Base-by-base conservation (phyloP, 1,140 invertebrate species). In the Cyclina sinensis region DNA sequence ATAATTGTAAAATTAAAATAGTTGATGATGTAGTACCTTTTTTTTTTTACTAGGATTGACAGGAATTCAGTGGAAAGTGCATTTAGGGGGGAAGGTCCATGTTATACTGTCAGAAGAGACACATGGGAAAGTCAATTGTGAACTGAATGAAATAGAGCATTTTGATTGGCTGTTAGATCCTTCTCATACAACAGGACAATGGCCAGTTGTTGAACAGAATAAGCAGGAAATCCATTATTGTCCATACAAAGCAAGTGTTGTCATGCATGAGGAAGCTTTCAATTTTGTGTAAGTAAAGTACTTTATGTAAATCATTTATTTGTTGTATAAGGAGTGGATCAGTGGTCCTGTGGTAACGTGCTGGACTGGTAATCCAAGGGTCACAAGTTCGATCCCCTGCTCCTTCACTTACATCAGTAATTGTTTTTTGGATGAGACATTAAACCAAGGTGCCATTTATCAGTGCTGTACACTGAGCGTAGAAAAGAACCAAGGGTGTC, bases 281-380 rank as follows among this genome's bases (percentile, higher is more conserved):
- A 80, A 70, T 51, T 87, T 87, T 65, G 30, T 87, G 85, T 80
- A 87, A 65, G 85, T 37, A n/a, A 65, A 4, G n/a, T n/a, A n/a
- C n/a, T n/a, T n/a, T n/a, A n/a, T n/a, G n/a, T n/a, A n/a, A n/a
- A n/a, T n/a, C n/a, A n/a, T n/a, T n/a, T n/a, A n/a, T n/a, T n/a
- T n/a, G n/a, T 18, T 46, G 37, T 54, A 24, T 9, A 14, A 54
- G 4, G 76, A n/a, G n/a, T n/a, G n/a, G n/a, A n/a, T n/a, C n/a
- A n/a, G n/a, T n/a, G n/a, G n/a, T n/a, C n/a, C n/a, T n/a, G n/a
- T n/a, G n/a, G n/a, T n/a, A n/a, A n/a, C n/a, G n/a, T n/a, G n/a
- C n/a, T n/a, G n/a, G n/a, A n/a, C n/a, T n/a, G n/a, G n/a, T n/a
- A n/a, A n/a, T n/a, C n/a, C n/a, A n/a, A n/a, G n/a, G n/a, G n/a